Base-by-base conservation (phyloP, 1,140 invertebrate species). In the Berghia stephanieae region DNA sequence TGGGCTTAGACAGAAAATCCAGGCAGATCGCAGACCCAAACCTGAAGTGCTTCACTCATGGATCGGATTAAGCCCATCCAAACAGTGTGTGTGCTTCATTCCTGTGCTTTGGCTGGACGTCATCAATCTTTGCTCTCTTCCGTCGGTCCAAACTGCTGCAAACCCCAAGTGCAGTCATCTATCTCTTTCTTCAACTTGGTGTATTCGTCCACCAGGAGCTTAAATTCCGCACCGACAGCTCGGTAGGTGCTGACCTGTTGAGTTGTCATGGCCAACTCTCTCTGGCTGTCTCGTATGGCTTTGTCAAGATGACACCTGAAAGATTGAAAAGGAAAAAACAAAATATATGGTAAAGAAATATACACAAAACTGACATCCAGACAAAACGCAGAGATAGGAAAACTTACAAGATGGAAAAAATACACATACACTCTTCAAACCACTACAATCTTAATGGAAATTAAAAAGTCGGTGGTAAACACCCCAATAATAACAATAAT, bases 101-200 rank as follows among this genome's bases (percentile, higher is more conserved):
- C 16, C 31, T 66, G 31, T 16, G 1, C n/a, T 4, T 27, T 24
- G 34, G 18, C 46, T n/a, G n/a, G n/a, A n/a, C n/a, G n/a, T 63
- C 27, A 10, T 63, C 27, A 63, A 49, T n/a, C 10, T n/a, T n/a
- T 49, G 46, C 46, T 49, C 46, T 49, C 10, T 13, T 49, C 31
- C 24, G 43, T 46, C 31, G n/a, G n/a, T n/a, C n/a, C n/a, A n/a
- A 84, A 74, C 52, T 84, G 79, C 4, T 75, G 52, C 16, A 86
- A 57, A 10, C 82, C 85, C 84, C 84, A 86, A 43, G 78, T 78
- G 71, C 84, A 85, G 60, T 84, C 84, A 42, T 86, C 85, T 31
- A 86, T 67, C 46, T 86, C 84, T n/a, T 71, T 71, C 49, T 77
- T 73, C 60, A 86, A 71, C 40, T 78, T 43, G 13, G 79, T 80